A percentile compares a stretch with the other conserved stretches of the same genome.
These are phyloP conservation scores for Microplitis manilae DNA, from an alignment of 2,888 invertebrate species.

Conservation along the genomic window DNA sequence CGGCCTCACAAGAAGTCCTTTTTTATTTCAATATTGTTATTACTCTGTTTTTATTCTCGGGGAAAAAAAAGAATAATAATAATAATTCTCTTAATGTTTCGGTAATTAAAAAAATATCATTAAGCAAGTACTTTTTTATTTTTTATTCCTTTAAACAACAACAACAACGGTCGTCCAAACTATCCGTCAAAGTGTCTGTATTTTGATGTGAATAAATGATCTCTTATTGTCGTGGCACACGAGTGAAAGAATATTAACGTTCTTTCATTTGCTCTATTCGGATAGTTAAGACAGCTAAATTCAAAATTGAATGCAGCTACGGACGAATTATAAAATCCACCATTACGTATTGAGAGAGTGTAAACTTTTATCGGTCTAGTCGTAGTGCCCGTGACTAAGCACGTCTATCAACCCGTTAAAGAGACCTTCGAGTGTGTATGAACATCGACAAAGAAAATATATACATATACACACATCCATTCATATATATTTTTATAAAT, in stretches of 20 bases:
- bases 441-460: neutral
- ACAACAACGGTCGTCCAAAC: constrained; percentile 24
- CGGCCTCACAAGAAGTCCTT: constrained; percentile 2
- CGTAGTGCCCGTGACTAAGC: constrained; percentile 35
- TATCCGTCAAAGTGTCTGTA: constrained; percentile 33
- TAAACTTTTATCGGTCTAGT: constrained; percentile 21
- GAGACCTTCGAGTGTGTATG: neutral
- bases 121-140: constrained; percentile 28
- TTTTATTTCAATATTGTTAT: constrained; percentile 10
- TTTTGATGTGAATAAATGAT: constrained; percentile 36
- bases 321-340: constrained; percentile 30
- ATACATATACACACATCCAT: neutral
- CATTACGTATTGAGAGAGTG: constrained; percentile 1
- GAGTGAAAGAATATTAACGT: constrained; percentile 20
- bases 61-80: neutral
- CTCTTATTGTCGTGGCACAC: constrained; percentile 29
- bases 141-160: neutral
- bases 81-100: constrained; percentile 24
- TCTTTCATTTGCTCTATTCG: constrained; percentile 14
- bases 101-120: constrained; percentile 31
- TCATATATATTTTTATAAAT: no score
- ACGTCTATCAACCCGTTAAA: constrained; percentile 31
- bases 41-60: neutral
- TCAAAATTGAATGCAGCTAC: constrained; percentile 49
- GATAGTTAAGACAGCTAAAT: constrained; percentile 34